Conservation (phyloP, 2,113 vertebrate genomes). For the Diglossa brunneiventris region DNA sequence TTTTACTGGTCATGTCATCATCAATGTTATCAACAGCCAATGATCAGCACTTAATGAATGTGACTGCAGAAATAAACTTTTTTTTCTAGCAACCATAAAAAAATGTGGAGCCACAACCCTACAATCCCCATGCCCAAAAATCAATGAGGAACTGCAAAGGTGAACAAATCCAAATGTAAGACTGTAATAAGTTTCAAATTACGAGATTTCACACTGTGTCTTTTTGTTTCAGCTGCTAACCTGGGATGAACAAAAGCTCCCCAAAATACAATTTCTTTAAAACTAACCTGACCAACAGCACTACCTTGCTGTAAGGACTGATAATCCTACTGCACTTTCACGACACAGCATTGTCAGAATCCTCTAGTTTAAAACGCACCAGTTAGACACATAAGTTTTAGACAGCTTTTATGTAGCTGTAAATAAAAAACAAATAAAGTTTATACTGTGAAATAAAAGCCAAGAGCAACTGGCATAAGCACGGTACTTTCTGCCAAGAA, state of each 20-base stretch:
- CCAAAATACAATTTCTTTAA: neutral
- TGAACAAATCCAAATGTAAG: neutral
- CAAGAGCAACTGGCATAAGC: neutral
- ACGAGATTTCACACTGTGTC: neutral
- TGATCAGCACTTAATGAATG: neutral
- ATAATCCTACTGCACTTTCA: neutral
- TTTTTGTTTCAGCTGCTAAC: neutral
- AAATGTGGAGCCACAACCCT: neutral
- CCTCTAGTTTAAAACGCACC: neutral
- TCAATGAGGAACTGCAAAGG: neutral
- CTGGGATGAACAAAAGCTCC: neutral
- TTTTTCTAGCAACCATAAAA: neutral
- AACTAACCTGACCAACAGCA: neutral
- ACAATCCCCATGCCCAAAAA: neutral
- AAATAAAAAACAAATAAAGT: neutral
- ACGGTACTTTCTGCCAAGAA: neutral
- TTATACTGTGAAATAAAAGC: neutral
- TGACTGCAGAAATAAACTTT: neutral
- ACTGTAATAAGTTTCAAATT: neutral
- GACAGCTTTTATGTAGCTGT: neutral
- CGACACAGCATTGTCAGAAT: neutral
- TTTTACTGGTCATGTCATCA: neutral
- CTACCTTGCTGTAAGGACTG: neutral
- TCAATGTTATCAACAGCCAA: neutral
- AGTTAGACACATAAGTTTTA: neutral